Evolutionary conservation across 2,113 vertebrate genomes (phyloP).

Genomic region (Phrynosoma platyrhinos): DNA sequence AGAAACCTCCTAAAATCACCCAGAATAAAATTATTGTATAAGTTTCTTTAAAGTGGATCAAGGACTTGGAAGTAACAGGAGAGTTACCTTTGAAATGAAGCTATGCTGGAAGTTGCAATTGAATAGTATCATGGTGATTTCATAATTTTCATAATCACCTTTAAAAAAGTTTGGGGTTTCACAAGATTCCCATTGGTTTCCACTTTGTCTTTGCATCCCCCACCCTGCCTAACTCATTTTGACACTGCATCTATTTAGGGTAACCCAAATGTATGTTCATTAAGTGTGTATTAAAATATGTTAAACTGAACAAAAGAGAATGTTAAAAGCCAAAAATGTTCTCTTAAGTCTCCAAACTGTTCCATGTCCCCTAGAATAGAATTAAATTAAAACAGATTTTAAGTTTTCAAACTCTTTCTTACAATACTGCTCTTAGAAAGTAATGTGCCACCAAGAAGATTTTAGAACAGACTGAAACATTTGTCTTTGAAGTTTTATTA

Average conservation of each 20-base stretch:
- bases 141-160: neutral
- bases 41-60: neutral
- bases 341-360: neutral
- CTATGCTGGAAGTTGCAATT: neutral
- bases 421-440: constrained; percentile 31
- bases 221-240: no score
- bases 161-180: neutral
- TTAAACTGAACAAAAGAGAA: neutral
- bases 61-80: neutral
- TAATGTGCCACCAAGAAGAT: constrained; percentile 46
- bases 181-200: neutral
- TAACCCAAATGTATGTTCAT: neutral
- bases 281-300: neutral
- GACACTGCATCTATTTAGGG: neutral
- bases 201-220: neutral
- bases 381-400: neutral
- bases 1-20: no score
- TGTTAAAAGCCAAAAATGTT: neutral
- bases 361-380: no score
- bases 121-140: no score
- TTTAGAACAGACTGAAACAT: constrained; percentile 79
- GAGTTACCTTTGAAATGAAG: neutral
- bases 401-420: neutral
- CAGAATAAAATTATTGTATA: neutral
- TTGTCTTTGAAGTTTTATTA: constrained; percentile 86